Base-by-base conservation (phyloP, 2,797 vertebrate species). In the Danio jaintianensis region DNA sequence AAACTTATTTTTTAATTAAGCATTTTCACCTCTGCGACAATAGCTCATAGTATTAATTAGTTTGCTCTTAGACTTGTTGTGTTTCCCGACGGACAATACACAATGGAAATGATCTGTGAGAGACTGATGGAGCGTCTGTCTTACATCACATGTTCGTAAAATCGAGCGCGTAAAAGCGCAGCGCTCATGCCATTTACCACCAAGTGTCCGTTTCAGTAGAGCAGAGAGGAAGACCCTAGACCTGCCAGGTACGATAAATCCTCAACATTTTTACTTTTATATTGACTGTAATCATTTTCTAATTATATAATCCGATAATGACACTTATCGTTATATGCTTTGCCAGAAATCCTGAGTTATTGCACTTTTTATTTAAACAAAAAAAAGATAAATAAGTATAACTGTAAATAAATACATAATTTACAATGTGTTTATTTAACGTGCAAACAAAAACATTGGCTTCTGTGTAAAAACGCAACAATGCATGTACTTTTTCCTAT, bases 111-210 rank as follows among this genome's bases (percentile, higher is more conserved):
- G 4, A 29, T 7, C 48, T 55, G 52, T 56, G 43, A 76, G 20
- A 22, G 61, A 56, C 75, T 36, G 50, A n/a, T 50, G 6, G 40
- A 36, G 22, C 9, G 18, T 73, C 18, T n/a, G 48, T 55, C 61
- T 66, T 66, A 20, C 75, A 38, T 68, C 52, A 78, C 6, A 29
- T 7, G 29, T 40, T 13, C 13, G 7, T 59, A 42, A 73, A 68
- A 50, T 36, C 10, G 18, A 36, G 50, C 50, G 22, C 50, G 42
- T 77, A 58, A 77, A 77, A 36, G 10, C 22, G 42, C 22, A 11
- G 38, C 72, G 43, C 56, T 62, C 22, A n/a, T 55, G 13, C 15
- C 40, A 29, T 64, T 45, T 56, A 66, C 56, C 22, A 13, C 53
- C 45, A 63, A 66, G 38, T 66, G 52, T 67, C 20, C 20, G 55